These are phyloP conservation scores for Lycocerus yunnanus DNA, from an alignment of 2,888 invertebrate genomes.

Conservation along the genomic window DNA sequence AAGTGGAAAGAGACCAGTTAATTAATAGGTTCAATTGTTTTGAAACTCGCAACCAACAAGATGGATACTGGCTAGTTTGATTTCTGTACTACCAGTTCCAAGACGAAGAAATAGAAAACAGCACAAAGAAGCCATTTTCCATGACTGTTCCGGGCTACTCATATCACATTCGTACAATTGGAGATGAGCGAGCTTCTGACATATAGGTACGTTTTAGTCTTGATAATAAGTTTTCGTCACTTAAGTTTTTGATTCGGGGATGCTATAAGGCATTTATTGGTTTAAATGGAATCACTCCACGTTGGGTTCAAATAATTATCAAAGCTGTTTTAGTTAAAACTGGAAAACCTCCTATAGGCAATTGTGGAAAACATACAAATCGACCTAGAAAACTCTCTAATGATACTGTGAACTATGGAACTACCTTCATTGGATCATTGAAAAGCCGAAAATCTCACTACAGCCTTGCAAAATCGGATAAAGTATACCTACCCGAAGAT, in stretches of 20 bases:
- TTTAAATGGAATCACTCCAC: conserved; percentile 2
- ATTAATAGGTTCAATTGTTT: too few relatives aligned
- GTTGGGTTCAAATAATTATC: neutral
- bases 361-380: neutral
- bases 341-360: neutral
- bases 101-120: too few relatives aligned
- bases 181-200: too few relatives aligned
- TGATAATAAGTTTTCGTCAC: too few relatives aligned
- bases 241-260: neutral
- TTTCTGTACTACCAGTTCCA: too few relatives aligned
- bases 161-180: too few relatives aligned
- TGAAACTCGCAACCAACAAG: too few relatives aligned
- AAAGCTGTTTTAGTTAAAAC: neutral
- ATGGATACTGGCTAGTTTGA: too few relatives aligned
- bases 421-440: conserved; percentile 12
- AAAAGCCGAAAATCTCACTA: conserved; percentile 16
- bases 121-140: too few relatives aligned
- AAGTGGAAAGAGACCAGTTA: too few relatives aligned
- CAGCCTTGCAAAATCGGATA: conserved; percentile 18
- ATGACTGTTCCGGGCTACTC: too few relatives aligned
- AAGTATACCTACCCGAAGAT: conserved; percentile 26
- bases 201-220: too few relatives aligned
- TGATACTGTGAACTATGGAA: neutral
- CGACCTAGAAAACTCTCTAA: neutral
- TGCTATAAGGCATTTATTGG: conserved; percentile 5